Percentiles rank a stretch among this genome's conserved stretches.
These are phyloP conservation scores for Pyrocephalus nanus DNA, from an alignment of 2,797 vertebrate genomes.

Conservation along the genomic window DNA sequence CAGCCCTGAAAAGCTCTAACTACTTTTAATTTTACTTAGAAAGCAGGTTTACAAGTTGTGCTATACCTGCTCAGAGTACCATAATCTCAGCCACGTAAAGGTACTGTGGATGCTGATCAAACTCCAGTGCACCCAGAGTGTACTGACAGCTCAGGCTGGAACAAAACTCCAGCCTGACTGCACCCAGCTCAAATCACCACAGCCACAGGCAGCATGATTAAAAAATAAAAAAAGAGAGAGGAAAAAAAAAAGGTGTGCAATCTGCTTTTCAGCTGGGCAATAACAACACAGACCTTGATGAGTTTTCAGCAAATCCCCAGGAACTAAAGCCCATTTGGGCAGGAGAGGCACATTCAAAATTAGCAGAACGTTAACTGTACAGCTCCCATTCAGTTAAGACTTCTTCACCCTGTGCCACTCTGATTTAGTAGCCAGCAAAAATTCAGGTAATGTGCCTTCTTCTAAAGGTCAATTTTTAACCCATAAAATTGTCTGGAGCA, in stretches of 20 bases:
- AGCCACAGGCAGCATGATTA: neutral
- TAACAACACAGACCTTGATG: neutral
- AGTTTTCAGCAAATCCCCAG: neutral
- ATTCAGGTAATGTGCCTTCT: neutral
- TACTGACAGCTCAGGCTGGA: neutral
- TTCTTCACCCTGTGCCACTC: neutral
- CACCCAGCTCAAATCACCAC: neutral
- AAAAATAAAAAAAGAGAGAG: too few relatives aligned
- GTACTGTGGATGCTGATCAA: neutral
- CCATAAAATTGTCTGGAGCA: neutral
- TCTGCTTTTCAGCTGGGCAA: neutral
- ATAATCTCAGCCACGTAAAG: neutral
- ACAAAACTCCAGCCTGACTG: neutral
- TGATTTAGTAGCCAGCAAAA: neutral
- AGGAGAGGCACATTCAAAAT: neutral
- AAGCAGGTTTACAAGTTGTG: neutral
- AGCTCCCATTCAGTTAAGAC: neutral
- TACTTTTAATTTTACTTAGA: neutral
- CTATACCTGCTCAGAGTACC: neutral
- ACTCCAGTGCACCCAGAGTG: neutral
- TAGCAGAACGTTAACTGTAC: neutral
- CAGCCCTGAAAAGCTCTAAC: neutral
- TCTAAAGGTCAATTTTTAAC: neutral
- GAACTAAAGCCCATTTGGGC: neutral
- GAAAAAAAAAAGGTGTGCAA: neutral